Percentiles rank a stretch among this genome's conserved stretches.
Evolutionary conservation across 2,113 vertebrate species (phyloP).

Genomic region (Cyanistes caeruleus): DNA sequence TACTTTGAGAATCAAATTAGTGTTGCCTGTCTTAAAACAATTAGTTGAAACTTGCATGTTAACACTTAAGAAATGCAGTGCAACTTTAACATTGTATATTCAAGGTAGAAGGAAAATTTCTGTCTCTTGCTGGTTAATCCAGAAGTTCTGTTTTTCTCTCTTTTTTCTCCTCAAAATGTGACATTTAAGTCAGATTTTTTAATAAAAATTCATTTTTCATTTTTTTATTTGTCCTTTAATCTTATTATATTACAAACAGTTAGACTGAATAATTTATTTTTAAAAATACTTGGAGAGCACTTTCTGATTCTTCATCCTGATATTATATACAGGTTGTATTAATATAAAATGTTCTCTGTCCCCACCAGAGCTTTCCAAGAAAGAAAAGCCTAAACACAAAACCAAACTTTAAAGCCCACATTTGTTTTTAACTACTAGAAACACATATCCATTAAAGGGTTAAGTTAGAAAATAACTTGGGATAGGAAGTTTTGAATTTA

Average conservation of each 20-base stretch:
- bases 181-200: not conserved
- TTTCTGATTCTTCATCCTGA: not conserved
- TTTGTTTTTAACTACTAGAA: not conserved
- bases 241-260: not conserved
- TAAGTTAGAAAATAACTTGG: not conserved
- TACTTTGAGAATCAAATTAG: not conserved
- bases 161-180: not conserved
- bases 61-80: not conserved
- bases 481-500: not conserved
- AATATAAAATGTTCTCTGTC: not conserved
- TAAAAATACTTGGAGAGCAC: not conserved
- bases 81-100: not conserved
- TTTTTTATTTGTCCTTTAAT: not conserved
- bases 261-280: not conserved
- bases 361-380: not conserved
- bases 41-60: not conserved
- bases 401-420: not conserved
- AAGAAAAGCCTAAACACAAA: not conserved
- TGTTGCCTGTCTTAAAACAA: not conserved
- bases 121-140: not conserved
- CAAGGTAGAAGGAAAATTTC: not conserved
- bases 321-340: not conserved
- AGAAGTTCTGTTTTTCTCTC: not conserved
- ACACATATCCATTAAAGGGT: not conserved
- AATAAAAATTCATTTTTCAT: not conserved